These are phyloP conservation scores for Timema podura DNA, from an alignment of 2,888 invertebrate genomes.

Conservation along the genomic window DNA sequence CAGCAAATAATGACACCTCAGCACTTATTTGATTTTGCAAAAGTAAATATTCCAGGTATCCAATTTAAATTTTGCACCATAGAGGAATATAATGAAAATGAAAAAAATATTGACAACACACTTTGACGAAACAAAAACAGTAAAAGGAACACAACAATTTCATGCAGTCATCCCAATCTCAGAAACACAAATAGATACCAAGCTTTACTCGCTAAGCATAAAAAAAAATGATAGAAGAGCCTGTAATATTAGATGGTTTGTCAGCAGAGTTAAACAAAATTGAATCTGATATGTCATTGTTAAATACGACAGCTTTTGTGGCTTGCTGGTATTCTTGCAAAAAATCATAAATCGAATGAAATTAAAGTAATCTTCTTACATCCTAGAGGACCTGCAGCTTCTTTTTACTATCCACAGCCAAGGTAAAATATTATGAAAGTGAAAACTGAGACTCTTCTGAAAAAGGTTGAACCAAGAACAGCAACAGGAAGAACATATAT, in stretches of 20 bases:
- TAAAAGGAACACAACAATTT: slow-evolving; percentile 3
- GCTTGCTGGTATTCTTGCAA: slow-evolving; percentile 1
- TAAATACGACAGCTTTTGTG: not conserved
- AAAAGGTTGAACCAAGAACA: not conserved
- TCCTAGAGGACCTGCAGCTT: not conserved
- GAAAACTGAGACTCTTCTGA: slow-evolving; percentile 3
- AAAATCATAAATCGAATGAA: slow-evolving; percentile 6
- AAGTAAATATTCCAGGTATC: slow-evolving; percentile 7
- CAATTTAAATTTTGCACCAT: not conserved
- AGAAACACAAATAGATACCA: not conserved
- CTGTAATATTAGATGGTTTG: slow-evolving; percentile 1
- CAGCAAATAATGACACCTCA: not conserved
- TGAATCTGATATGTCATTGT: slow-evolving; percentile 8
- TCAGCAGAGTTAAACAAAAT: not conserved
- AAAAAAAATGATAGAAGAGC: not conserved
- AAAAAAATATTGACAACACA: not conserved
- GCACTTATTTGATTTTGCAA: not conserved
- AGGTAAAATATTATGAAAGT: not conserved
- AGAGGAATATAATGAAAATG: slow-evolving; percentile 9
- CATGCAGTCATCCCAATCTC: slow-evolving; percentile 2
- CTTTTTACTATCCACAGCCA: not conserved
- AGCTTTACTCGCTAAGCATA: not conserved
- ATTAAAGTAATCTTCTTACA: slow-evolving; percentile 4
- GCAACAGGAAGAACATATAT: slow-evolving; percentile 1
- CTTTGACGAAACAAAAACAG: not conserved